Evolutionary conservation across 2,113 vertebrate species (phyloP).

Genomic region (Nerophis lumbriciformis): DNA sequence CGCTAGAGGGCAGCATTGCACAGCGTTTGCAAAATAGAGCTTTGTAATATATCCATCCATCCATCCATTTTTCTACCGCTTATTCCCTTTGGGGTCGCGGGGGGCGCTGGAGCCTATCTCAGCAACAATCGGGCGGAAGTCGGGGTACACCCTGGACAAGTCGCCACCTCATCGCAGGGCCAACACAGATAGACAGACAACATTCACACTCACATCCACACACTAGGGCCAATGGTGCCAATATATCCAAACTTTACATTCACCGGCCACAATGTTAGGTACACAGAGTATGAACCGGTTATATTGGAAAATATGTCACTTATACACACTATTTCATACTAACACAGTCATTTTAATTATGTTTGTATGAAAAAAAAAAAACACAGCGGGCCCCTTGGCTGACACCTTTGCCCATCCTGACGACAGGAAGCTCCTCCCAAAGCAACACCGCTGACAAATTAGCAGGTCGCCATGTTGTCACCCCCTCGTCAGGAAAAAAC

Average conservation of each 20-base stretch:
- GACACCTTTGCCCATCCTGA: conserved; percentile 40
- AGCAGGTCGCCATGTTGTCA: conserved; percentile 51
- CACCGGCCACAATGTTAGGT: too few species aligned
- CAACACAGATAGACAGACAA: too few species aligned
- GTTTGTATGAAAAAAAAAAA: background rate
- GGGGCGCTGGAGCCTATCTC: too few species aligned
- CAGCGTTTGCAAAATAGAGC: background rate
- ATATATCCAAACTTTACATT: too few species aligned
- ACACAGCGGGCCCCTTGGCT: background rate
- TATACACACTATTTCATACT: background rate
- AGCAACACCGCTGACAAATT: conserved; percentile 55
- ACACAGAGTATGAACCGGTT: background rate
- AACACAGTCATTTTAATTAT: background rate
- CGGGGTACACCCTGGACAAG: too few species aligned
- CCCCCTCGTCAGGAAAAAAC: conserved; percentile 59
- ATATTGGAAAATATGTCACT: background rate
- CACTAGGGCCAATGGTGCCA: too few species aligned
- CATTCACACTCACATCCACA: too few species aligned
- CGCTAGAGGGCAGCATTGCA: conserved; percentile 57
- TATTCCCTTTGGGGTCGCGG: too few species aligned
- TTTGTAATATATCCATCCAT: too few species aligned
- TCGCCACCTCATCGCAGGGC: too few species aligned
- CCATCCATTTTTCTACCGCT: too few species aligned
- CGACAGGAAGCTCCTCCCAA: conserved; percentile 26
- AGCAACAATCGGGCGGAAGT: too few species aligned